Evolutionary conservation across 1,140 invertebrate genomes (phyloP).

Genomic region (Tigriopus japonicus): DNA sequence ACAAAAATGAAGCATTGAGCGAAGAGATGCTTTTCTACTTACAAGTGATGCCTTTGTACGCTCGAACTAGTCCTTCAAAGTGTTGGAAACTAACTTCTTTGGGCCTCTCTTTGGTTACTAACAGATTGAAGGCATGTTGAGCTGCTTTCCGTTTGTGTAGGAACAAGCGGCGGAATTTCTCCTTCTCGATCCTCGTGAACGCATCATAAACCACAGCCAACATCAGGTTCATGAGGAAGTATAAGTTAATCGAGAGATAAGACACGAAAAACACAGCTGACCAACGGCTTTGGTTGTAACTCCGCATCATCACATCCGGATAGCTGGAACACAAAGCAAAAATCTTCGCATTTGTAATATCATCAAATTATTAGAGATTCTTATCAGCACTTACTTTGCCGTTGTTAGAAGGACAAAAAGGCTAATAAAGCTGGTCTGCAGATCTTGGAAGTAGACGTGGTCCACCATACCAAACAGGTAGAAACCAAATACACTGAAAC

Average conservation of each 20-base stretch:
- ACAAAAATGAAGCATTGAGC: neutral
- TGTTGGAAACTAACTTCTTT: slow-evolving; percentile 46
- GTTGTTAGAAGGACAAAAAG: slow-evolving; percentile 76
- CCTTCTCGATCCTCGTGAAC: slow-evolving; percentile 65
- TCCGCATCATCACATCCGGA: slow-evolving; percentile 84
- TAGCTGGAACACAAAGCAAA: slow-evolving; percentile 38
- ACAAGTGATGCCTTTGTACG: slow-evolving; percentile 54
- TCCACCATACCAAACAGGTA: slow-evolving; percentile 46
- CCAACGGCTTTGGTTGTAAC: slow-evolving; percentile 56
- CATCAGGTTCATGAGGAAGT: slow-evolving; percentile 81
- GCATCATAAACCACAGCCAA: slow-evolving; percentile 77
- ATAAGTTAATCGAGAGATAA: slow-evolving; percentile 44
- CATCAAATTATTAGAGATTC: no score
- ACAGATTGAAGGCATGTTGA: slow-evolving; percentile 54
- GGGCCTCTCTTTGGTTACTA: slow-evolving; percentile 48
- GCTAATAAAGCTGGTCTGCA: slow-evolving; percentile 46
- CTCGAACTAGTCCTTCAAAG: slow-evolving; percentile 58
- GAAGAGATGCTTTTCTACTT: slow-evolving; percentile 21
- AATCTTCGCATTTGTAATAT: neutral
- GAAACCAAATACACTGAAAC: slow-evolving; percentile 49
- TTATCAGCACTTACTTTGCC: slow-evolving; percentile 56
- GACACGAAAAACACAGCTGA: slow-evolving; percentile 69
- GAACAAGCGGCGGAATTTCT: slow-evolving; percentile 64
- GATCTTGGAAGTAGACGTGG: slow-evolving; percentile 1
- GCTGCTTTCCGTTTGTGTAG: slow-evolving; percentile 56